These are phyloP conservation scores for Phycodurus eques DNA, from an alignment of 2,113 vertebrate genomes.

Conservation along the genomic window DNA sequence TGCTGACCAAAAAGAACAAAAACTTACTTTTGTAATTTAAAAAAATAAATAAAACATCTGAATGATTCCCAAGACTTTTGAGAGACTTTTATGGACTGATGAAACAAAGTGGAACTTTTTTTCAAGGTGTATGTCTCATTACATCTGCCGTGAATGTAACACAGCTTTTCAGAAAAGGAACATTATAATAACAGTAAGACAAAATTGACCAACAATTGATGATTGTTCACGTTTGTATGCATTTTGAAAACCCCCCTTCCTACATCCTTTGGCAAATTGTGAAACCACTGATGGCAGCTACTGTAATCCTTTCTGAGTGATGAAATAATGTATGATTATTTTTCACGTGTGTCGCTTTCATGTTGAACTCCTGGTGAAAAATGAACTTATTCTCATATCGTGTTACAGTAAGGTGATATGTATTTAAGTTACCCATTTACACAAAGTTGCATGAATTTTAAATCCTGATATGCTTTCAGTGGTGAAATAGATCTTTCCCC, in stretches of 20 bases:
- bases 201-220: background rate
- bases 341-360: conserved; percentile 9
- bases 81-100: no score
- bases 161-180: no score
- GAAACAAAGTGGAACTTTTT: background rate
- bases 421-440: background rate
- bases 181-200: background rate
- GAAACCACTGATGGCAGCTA: conserved; percentile 40
- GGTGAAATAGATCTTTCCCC: background rate
- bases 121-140: no score
- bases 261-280: conserved; percentile 27
- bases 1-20: no score
- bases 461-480: background rate
- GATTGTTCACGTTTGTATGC: background rate
- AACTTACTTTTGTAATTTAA: no score
- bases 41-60: no score
- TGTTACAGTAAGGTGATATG: background rate
- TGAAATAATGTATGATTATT: conserved; percentile 29
- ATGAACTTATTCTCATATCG: background rate
- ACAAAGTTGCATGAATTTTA: background rate
- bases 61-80: no score
- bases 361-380: conserved; percentile 21
- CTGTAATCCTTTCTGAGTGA: conserved; percentile 31
- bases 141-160: no score
- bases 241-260: background rate